Conservation (phyloP, 2,888 invertebrate genomes). For the Parnassius glacialis region DNA sequence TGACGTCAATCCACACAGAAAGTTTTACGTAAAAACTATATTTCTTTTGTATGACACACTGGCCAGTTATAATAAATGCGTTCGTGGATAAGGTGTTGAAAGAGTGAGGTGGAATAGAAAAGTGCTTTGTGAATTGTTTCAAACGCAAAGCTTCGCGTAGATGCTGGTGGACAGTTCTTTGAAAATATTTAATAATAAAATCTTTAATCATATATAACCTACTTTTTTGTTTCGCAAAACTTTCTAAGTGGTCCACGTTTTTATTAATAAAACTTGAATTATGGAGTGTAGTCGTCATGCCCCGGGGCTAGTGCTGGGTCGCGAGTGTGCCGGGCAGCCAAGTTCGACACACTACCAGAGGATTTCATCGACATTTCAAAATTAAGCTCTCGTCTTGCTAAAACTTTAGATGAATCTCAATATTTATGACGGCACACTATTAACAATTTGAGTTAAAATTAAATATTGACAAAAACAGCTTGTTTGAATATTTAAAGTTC, state of each 20-base stretch:
- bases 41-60: too few species aligned
- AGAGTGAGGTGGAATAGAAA: conserved; percentile 1
- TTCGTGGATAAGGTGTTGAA: neutral
- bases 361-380: conserved; percentile 67
- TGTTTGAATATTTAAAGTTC: too few species aligned
- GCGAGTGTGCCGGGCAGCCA: conserved; percentile 46
- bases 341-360: conserved; percentile 70
- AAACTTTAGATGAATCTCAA: conserved; percentile 30
- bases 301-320: conserved; percentile 24
- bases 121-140: too few species aligned
- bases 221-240: too few species aligned
- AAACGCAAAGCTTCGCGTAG: too few species aligned
- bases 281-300: conserved; percentile 6
- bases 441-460: conserved; percentile 6
- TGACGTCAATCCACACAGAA: too few species aligned
- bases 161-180: too few species aligned
- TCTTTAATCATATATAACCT: too few species aligned
- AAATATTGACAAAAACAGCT: neutral
- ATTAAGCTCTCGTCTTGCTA: conserved; percentile 39
- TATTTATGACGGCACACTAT: conserved; percentile 31
- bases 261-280: conserved; percentile 5
- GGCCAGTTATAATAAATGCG: neutral
- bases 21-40: too few species aligned
- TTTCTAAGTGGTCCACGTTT: too few species aligned
- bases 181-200: too few species aligned